Evolutionary conservation across 2,888 invertebrate genomes (phyloP), one percentile per base, ranked within the genome.

Genomic region (Scaptomyza caliginosa): DNA sequence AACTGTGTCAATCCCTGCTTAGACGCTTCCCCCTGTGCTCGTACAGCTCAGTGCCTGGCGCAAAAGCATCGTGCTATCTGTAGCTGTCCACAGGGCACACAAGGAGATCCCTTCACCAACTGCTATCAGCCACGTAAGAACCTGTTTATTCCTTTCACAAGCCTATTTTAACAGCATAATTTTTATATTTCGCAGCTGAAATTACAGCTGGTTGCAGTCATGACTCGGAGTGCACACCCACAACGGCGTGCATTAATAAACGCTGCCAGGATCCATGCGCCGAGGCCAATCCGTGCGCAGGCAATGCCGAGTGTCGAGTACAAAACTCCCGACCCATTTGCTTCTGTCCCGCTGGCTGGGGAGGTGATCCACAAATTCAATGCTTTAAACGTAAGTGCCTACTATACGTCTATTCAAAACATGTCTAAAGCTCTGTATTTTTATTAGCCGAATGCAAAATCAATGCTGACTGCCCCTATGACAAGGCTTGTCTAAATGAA

Each of bases 311-410:
- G 71, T 98, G 98, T 86, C 93, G 94, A 16, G 95, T 96, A 0
- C 92, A 93, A 40, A 93, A 94, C 77, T 97, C 96, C 89, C 94
- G 96, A 74, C 96, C 97, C 4, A 94, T 94, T 17, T 98, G 98
- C 90, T 94, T 93, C 85, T 98, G 98, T 90, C 96, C 96, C 16
- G 93, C 95, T 46, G 96, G 96, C 69, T 96, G 96, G 92, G 96
- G 96, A 50, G 98, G 98, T 66, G 96, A 97, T 91, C 97, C 98
- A 28, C 95, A 97, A 91, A 92, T 94, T 19, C 93, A 94, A 70
- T 98, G 98, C 88, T 96, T 95, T 89, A 96, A 95, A 93, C 96
- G 97, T 97, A 93, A 94, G 94, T 92, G 11, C 2, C 11, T 13
- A 8, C 2, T 16, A 6, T 13, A 28, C 17, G 0, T 26, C 0